Base-by-base conservation (phyloP, 2,888 invertebrate genomes). In the Phaonia tiefii region DNA sequence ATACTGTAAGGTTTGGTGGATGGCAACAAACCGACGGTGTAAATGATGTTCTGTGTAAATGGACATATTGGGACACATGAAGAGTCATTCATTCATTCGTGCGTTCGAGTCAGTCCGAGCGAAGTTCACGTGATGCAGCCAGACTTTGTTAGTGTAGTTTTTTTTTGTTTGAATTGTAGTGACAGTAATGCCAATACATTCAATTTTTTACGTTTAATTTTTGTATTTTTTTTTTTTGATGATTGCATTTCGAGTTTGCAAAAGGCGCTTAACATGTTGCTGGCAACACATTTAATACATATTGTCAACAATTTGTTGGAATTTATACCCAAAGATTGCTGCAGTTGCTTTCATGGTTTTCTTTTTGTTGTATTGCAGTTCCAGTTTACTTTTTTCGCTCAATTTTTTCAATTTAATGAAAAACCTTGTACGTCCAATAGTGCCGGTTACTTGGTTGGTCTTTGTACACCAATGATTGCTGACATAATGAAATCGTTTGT, bases 301-400 rank as follows among this genome's bases (percentile, higher is more conserved):
- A 87, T 85, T 84, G 88, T 88, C 88, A 88, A 88, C 88, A 88
- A 86, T 86, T 86, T 86, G 85, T 85, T 85, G 83, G 58, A 81
- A 75, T 81, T 75, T 78, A 77, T 78, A 75, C 15, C 77, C 54
- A 75, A 78, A 75, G 80, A 71, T 77, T 76, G 65, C 66, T 58
- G 66, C 80, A 71, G 70, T 80, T 73, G 56, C 56, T 11, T 66
- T n/a, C n/a, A n/a, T n/a, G n/a, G 76, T 74, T 66, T 56, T 73
- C 13, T 0, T 31, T 31, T 5, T 31, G 3, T 31, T 31, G 31
- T 8, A 31, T 54, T 73, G 60, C 15, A 4, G 25, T 63, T 75
- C 42, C 44, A 58, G 11, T 8, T 44, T 44, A 7, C 77, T 82
- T 84, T 82, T 84, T 75, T 66, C 84, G 80, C 83, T 84, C 83